Base-by-base conservation (phyloP, 23 tunicate genomes). In the Trididemnum clinides region DNA sequence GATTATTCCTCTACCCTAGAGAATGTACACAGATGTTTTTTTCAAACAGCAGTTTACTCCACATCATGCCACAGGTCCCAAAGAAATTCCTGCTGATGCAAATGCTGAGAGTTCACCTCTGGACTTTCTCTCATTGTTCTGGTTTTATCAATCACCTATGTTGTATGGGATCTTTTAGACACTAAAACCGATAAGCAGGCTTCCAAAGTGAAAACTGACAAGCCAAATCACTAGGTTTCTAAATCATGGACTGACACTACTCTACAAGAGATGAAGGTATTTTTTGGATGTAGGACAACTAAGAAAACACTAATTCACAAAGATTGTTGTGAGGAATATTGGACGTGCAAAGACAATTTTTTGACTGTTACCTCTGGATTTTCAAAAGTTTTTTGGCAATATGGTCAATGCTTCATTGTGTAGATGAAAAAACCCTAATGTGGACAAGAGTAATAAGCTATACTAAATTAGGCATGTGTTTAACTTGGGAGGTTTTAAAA, bases 81-180 rank as follows among this genome's bases (percentile, higher is more conserved):
- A 44, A 44, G 54, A 44, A 10, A 44, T 44, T 44, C 15, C 15
- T 44, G 54, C 54, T 44, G 15, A 44, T 15, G 15, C 15, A 44
- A 44, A 15, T 44, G 54, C 71, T 63, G 23, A 63, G 71, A 25
- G 28, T 63, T 63, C 71, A 63, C 71, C 71, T n/a, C 26, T 63
- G 28, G 28, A 63, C 71, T 63, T 63, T 63, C 71, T 63, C 23
- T 21, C 6, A n/a, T 25, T 63, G 28, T 63, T 63, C 28, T 12
- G 71, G 71, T 6, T 6, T 25, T 7, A 21, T n/a, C n/a, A n/a
- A n/a, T n/a, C n/a, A n/a, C n/a, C n/a, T n/a, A n/a, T n/a, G 71
- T n/a, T 25, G 7, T 63, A 7, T 63, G 71, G 71, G 71, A 63
- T 25, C 23, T 63, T 63, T n/a, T 63, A 22, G 71, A 10, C 28